Evolutionary conservation across 2,113 vertebrate genomes (phyloP).

Genomic region (Mormyrus iriodes): DNA sequence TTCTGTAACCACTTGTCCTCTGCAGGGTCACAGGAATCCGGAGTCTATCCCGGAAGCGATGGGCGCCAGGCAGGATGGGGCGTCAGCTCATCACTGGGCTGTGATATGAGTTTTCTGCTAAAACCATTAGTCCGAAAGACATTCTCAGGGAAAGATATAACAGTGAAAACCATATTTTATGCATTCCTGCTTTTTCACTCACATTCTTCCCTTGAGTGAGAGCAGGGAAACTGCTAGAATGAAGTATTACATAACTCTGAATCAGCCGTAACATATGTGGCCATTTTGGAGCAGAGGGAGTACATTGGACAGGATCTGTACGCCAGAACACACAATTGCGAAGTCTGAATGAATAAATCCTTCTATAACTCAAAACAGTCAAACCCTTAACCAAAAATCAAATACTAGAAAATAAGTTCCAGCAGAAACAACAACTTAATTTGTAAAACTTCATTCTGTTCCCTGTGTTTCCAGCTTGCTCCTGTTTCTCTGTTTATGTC

Average conservation of each 20-base stretch:
- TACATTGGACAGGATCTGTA: background rate
- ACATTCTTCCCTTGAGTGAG: background rate
- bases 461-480: background rate
- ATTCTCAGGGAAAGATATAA: background rate
- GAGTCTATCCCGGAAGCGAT: background rate
- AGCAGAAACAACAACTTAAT: background rate
- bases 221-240: background rate
- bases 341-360: background rate
- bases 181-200: slow-evolving; percentile 5
- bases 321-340: background rate
- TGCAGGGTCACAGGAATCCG: background rate
- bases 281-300: background rate
- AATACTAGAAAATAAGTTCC: background rate
- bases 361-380: background rate
- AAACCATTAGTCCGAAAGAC: background rate
- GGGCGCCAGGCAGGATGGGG: background rate
- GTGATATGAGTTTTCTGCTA: background rate
- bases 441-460: background rate
- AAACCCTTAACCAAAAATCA: background rate
- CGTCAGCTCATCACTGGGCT: background rate
- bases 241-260: background rate
- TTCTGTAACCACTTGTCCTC: background rate
- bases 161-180: background rate
- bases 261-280: background rate
- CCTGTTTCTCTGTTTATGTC: background rate